These are phyloP conservation scores for Platyrinchus mystaceus DNA, from an alignment of 2,797 vertebrate species.

Conservation along the genomic window DNA sequence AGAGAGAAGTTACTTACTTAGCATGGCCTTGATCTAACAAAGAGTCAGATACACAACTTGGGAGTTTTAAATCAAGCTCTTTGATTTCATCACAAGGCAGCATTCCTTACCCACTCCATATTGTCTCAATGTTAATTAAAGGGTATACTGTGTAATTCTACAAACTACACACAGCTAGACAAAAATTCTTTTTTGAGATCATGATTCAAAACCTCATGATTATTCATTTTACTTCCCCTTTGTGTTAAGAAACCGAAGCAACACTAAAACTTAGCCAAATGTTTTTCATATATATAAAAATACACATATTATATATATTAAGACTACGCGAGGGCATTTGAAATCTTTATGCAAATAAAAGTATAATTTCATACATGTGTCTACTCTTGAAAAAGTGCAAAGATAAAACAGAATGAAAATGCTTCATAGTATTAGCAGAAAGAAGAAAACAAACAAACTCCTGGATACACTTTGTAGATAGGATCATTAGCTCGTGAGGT, in stretches of 20 bases:
- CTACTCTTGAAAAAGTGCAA: not conserved
- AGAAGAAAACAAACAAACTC: not conserved
- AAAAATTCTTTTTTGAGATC: not conserved
- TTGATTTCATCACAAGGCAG: constrained; percentile 19
- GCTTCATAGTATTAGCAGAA: not conserved
- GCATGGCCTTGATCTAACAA: not conserved
- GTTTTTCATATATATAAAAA: constrained; percentile 28
- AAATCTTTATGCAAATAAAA: constrained; percentile 39
- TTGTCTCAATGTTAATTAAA: constrained; percentile 35
- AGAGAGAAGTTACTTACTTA: not conserved
- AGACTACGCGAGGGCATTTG: not conserved
- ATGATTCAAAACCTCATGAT: not conserved
- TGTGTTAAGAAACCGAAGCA: not conserved
- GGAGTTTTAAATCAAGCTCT: not conserved
- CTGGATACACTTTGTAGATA: not conserved
- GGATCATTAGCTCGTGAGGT: not conserved
- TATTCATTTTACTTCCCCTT: constrained; percentile 16
- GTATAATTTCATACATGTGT: not conserved
- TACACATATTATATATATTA: not conserved
- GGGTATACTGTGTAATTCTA: not conserved
- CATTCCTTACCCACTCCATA: not conserved
- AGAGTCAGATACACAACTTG: not conserved
- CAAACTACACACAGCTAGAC: not conserved
- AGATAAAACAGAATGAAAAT: not conserved
- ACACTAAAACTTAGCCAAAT: not conserved